Evolutionary conservation across 1,140 invertebrate genomes (phyloP).

Genomic region (Meteorus sp.): DNA sequence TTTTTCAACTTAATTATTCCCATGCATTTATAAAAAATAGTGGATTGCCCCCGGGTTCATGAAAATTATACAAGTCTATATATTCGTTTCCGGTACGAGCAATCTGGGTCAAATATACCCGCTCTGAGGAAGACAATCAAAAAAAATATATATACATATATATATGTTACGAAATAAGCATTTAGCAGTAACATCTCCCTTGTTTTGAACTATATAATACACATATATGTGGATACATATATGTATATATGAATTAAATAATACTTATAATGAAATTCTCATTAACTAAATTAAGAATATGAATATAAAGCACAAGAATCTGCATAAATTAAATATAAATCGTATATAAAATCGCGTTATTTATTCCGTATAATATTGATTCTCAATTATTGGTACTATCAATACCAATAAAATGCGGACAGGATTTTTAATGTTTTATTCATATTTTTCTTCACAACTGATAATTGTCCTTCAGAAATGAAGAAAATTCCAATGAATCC

Average conservation of each 20-base stretch:
- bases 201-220: conserved; percentile 52
- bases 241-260: conserved; percentile 29
- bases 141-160: no score
- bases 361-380: conserved; percentile 3
- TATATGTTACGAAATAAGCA: conserved; percentile 47
- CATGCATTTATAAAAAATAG: background rate
- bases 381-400: conserved; percentile 8
- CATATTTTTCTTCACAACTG: no score
- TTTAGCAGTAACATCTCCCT: conserved; percentile 52
- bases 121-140: conserved; percentile 58
- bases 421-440: background rate
- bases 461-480: background rate
- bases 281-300: conserved; percentile 33
- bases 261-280: conserved; percentile 30
- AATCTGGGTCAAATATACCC: conserved; percentile 33
- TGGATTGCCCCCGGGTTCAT: background rate
- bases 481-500: background rate
- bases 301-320: conserved; percentile 17
- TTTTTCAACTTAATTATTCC: no score
- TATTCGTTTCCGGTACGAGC: conserved; percentile 9
- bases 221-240: no score
- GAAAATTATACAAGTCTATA: conserved; percentile 5
- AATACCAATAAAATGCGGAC: background rate
- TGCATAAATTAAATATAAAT: background rate
- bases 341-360: conserved; percentile 6